Conservation (phyloP, 2,113 vertebrate genomes). For the Menura novaehollandiae region DNA sequence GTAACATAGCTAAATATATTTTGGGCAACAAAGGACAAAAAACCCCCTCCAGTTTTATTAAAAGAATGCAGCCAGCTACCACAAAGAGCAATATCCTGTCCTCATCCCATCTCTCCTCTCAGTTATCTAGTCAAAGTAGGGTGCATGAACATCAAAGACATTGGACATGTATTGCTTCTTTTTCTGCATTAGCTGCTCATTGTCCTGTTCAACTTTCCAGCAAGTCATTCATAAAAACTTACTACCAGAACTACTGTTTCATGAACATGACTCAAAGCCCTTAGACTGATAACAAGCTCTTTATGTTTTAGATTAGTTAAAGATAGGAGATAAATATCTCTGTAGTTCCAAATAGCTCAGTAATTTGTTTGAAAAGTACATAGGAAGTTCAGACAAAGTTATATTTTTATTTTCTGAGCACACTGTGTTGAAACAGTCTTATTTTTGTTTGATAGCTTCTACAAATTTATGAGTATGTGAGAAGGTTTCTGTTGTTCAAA, state of each 20-base stretch:
- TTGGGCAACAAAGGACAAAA: not conserved
- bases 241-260: not conserved
- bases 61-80: not conserved
- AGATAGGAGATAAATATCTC: not conserved
- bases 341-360: not conserved
- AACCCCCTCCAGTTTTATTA: fast-evolving
- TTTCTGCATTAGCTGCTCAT: not conserved
- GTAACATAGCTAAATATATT: not conserved
- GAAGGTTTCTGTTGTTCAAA: not conserved
- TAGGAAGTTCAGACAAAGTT: not conserved
- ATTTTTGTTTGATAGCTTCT: not conserved
- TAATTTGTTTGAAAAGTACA: not conserved
- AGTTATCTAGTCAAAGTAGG: not conserved
- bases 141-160: not conserved
- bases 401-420: not conserved
- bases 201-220: not conserved
- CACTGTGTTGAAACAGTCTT: not conserved
- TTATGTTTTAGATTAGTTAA: not conserved
- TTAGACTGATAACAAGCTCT: not conserved
- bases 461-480: not conserved
- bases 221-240: not conserved
- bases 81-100: not conserved
- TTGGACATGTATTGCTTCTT: not conserved
- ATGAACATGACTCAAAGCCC: not conserved
- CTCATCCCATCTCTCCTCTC: not conserved